Base-by-base conservation (phyloP, 2,888 invertebrate genomes). In the Tetropium fuscum region DNA sequence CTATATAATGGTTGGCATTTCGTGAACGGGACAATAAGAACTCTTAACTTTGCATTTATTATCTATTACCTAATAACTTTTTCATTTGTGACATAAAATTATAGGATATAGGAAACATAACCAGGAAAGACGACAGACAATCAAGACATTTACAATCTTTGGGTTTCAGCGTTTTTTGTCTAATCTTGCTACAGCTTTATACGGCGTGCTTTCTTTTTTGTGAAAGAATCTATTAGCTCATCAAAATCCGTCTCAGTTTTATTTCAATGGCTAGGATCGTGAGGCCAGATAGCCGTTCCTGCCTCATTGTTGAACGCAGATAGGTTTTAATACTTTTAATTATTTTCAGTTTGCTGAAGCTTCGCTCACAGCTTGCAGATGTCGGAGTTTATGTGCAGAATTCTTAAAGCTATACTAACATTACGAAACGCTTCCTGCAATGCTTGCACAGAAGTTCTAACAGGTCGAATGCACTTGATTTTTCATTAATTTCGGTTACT, bases 171-270 rank as follows among this genome's bases (percentile, higher is more conserved):
- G 7, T 22, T 22, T 22, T 22, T 22, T 22, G 5, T 22, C 7
- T 22, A 22, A 22, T 22, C 25, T 22, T 22, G 7, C 25, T 27
- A 27, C 27, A 27, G 5, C 27, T 27, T 27, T 27, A 27, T 10
- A 27, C 27, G 27, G 5, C 27, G 27, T 27, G 27, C 27, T n/a
- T n/a, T n/a, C n/a, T n/a, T n/a, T n/a, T n/a, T n/a, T n/a, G n/a
- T n/a, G 27, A 47, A 47, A 47, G 47, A 25, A 47, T 47, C 34
- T 47, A 47, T 47, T 40, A 47, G 16, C 47, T 47, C 47, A 47
- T 47, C 6, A 32, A 32, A n/a, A n/a, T n/a, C n/a, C n/a, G n/a
- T n/a, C n/a, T n/a, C 15, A 47, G 47, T 27, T 47, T 47, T 47
- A 11, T 27, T 47, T 47, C 47, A 27, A 47, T 47, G 47, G 47